Evolutionary conservation across 1,140 invertebrate genomes (phyloP).

Genomic region (Zaprionus africanus): DNA sequence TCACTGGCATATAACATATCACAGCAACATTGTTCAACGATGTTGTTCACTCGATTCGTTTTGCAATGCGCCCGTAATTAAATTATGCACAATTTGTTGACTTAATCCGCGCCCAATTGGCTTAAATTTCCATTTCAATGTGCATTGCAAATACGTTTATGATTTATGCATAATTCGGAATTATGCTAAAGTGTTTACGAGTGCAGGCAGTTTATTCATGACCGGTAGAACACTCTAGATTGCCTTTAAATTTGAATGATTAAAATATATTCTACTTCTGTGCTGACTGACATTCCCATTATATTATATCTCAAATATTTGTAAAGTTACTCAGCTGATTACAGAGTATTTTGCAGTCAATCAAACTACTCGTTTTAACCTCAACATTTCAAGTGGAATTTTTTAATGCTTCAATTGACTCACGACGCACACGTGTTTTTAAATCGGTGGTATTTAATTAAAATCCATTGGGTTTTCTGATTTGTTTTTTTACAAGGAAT

Average conservation of each 20-base stretch:
- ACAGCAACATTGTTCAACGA: no score
- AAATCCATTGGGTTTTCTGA: background rate
- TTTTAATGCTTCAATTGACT: slow-evolving; percentile 4
- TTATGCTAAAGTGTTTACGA: background rate
- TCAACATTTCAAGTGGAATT: background rate
- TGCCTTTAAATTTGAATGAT: no score
- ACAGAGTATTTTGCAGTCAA: slow-evolving; percentile 1
- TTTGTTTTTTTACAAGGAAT: slow-evolving; percentile 2
- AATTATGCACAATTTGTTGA: background rate
- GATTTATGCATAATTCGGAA: slow-evolving; percentile 1
- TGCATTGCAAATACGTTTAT: background rate
- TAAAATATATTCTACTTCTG: background rate
- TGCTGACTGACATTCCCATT: background rate
- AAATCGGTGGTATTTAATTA: background rate
- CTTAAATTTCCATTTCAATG: background rate
- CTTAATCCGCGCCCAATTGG: background rate
- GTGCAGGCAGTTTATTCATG: background rate
- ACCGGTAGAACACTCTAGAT: background rate
- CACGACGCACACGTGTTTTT: background rate
- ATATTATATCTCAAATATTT: no score
- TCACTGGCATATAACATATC: background rate
- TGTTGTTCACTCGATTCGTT: background rate
- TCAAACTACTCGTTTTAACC: background rate
- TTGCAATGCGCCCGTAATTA: background rate
- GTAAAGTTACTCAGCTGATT: background rate